phyloP scores from a whole-genome alignment of 2,797 vertebrate species.

The Ciconia nigra region DNA sequence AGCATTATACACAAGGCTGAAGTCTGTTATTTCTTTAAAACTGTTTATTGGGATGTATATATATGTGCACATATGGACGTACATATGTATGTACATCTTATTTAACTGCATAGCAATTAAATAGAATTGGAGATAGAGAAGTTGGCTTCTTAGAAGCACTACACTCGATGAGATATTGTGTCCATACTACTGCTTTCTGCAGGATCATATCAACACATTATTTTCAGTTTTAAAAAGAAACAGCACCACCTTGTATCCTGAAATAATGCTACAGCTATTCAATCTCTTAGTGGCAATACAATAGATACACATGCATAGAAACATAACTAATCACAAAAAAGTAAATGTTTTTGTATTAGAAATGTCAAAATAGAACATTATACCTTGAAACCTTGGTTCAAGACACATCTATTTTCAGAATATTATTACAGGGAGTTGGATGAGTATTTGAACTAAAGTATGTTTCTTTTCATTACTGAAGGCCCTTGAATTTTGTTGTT shows the following conservation, averaged over 20 bases:
- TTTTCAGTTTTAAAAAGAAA: conserved; percentile 70
- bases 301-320: neutral
- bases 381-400: neutral
- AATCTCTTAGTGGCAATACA: neutral
- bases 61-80: neutral
- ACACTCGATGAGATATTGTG: neutral
- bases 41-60: neutral
- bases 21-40: conserved; percentile 5
- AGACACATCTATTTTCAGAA: neutral
- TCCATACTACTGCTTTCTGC: neutral
- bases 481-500: neutral
- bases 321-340: neutral
- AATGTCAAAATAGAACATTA: neutral
- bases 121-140: neutral
- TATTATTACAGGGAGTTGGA: neutral
- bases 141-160: neutral
- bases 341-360: neutral
- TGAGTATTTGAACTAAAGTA: neutral
- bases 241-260: conserved; percentile 75
- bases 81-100: neutral
- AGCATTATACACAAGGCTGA: neutral
- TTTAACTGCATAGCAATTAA: neutral
- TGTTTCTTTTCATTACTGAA: neutral
- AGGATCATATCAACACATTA: neutral
- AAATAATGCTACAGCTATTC: conserved; percentile 63